Conservation (phyloP, 23 tunicate genomes). For the Trididemnum clinides region DNA sequence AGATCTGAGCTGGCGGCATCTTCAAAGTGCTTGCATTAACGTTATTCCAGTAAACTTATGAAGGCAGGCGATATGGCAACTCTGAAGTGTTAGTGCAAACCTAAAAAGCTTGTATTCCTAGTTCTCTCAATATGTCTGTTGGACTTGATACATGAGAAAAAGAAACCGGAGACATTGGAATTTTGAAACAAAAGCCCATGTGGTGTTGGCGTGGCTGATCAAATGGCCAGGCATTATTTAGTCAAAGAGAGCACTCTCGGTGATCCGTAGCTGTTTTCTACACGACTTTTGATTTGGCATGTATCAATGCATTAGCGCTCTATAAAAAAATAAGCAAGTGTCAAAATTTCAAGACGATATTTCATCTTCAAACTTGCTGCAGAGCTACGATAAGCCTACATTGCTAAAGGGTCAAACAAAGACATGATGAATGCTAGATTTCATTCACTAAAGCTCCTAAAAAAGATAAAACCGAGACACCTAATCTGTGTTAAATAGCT, state of each 20-base stretch:
- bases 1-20: too few relatives aligned
- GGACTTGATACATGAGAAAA: not conserved
- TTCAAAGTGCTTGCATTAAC: too few relatives aligned
- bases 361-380: not conserved
- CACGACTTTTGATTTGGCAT: not conserved
- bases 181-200: not conserved
- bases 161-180: not conserved
- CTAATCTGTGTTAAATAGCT: not conserved
- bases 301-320: not conserved
- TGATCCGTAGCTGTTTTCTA: not conserved
- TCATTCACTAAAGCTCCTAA: not conserved
- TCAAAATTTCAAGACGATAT: not conserved
- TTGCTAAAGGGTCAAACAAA: not conserved
- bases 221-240: not conserved
- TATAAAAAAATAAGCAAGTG: not conserved
- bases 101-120: not conserved
- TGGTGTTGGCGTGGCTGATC: too few relatives aligned
- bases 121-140: not conserved
- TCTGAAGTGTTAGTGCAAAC: not conserved
- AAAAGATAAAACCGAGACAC: not conserved
- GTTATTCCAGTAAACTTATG: not conserved
- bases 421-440: not conserved
- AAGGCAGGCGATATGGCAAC: not conserved
- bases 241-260: not conserved
- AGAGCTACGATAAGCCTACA: not conserved